Conservation (phyloP, 2,888 invertebrate species). For the Abrostola tripartita region DNA sequence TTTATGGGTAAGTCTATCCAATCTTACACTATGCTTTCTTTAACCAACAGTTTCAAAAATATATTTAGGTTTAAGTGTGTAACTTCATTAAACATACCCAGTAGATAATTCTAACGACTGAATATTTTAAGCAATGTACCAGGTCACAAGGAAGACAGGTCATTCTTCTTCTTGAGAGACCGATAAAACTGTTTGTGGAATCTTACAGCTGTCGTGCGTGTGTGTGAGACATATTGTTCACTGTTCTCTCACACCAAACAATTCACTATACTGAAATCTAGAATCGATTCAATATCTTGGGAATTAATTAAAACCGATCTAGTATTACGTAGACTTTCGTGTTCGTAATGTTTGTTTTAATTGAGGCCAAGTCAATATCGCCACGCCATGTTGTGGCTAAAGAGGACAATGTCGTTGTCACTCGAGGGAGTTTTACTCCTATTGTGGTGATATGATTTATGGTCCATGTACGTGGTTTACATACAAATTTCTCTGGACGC, state of each 20-base stretch:
- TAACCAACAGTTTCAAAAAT: not conserved
- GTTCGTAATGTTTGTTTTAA: conserved; percentile 38
- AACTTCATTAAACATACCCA: no score
- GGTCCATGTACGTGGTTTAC: conserved; percentile 34
- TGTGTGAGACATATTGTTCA: no score
- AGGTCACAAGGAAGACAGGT: no score
- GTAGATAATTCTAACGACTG: no score
- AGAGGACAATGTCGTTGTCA: conserved; percentile 64
- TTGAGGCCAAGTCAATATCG: conserved; percentile 53
- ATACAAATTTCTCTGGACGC: conserved; percentile 30
- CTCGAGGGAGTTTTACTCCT: conserved; percentile 69
- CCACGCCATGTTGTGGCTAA: conserved; percentile 51
- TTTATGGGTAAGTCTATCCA: conserved; percentile 69
- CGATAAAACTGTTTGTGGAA: no score
- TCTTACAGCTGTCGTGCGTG: no score
- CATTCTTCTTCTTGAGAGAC: no score
- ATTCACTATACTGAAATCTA: not conserved
- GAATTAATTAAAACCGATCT: conserved; percentile 32
- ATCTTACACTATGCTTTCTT: not conserved
- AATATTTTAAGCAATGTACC: no score
- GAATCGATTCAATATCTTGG: conserved; percentile 15
- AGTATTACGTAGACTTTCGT: conserved; percentile 42
- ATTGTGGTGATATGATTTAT: conserved; percentile 55
- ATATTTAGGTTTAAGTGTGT: not conserved
- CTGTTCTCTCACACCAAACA: not conserved